Percentiles rank a stretch among this genome's conserved stretches.
Conservation (phyloP, 2,113 vertebrate species). For the Hemibagrus wyckioides region DNA sequence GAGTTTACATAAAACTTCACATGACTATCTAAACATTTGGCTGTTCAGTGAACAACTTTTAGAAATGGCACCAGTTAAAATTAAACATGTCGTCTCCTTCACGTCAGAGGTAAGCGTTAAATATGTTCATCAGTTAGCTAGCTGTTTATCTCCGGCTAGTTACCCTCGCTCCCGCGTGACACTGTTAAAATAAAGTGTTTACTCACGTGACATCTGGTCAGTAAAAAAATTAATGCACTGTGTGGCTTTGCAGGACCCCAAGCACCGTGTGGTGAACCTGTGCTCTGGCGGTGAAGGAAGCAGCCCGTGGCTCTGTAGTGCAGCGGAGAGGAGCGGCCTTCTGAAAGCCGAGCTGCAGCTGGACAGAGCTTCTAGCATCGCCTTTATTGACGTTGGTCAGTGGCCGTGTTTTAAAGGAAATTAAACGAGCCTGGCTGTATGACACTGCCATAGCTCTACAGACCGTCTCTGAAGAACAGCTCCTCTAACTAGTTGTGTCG, state of each 20-base stretch:
- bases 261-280: slow-evolving; percentile 68
- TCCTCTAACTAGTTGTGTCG: not conserved
- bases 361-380: slow-evolving; percentile 67
- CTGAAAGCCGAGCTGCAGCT: slow-evolving; percentile 73
- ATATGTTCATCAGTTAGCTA: not conserved
- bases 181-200: not conserved
- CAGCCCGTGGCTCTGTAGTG: slow-evolving; percentile 70
- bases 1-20: not conserved
- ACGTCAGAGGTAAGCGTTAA: slow-evolving; percentile 72
- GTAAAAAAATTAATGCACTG: not conserved
- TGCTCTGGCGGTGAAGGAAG: slow-evolving; percentile 50
- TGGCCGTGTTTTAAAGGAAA: not conserved
- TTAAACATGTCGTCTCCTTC: slow-evolving; percentile 74
- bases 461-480: not conserved
- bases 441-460: not conserved
- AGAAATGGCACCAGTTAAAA: slow-evolving; percentile 71
- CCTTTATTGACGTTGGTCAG: slow-evolving; percentile 72
- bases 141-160: not conserved
- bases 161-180: not conserved
- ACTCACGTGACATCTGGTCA: not conserved
- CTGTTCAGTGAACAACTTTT: not conserved
- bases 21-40: not conserved
- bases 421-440: not conserved
- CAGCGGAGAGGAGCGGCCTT: slow-evolving; percentile 65
- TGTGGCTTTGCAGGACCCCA: slow-evolving; percentile 65